A percentile compares a stretch with the other conserved stretches of the same genome.
Evolutionary conservation across 2,888 invertebrate species (phyloP).

Genomic region (Hyppa rectilinea): DNA sequence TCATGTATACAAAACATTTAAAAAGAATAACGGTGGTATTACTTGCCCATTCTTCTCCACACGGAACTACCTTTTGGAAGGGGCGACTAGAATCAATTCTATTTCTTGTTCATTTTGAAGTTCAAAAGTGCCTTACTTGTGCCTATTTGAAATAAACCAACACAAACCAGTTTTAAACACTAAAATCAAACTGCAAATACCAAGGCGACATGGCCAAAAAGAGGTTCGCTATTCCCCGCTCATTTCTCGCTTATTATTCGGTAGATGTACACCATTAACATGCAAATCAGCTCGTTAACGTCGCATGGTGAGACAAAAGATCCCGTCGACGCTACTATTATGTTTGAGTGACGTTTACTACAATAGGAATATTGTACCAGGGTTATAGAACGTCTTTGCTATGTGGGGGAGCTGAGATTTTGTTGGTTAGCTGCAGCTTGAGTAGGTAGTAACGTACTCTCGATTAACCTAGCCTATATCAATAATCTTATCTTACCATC

Average conservation of each 20-base stretch:
- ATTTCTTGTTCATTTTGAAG: too few relatives aligned
- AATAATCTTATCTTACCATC: too few relatives aligned
- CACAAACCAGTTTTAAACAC: slow-evolving; percentile 18
- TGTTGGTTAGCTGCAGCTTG: too few relatives aligned
- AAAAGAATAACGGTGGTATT: too few relatives aligned
- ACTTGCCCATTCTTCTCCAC: too few relatives aligned
- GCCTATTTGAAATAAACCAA: too few relatives aligned
- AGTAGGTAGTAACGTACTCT: too few relatives aligned
- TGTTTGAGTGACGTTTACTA: slow-evolving; percentile 50
- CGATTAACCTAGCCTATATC: too few relatives aligned
- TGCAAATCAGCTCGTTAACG: slow-evolving; percentile 64
- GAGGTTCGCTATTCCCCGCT: slow-evolving; percentile 47
- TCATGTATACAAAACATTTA: too few relatives aligned
- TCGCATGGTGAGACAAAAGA: slow-evolving; percentile 59
- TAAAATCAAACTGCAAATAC: slow-evolving; percentile 39
- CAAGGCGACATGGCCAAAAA: slow-evolving; percentile 43
- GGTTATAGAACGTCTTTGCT: slow-evolving; percentile 17
- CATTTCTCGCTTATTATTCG: slow-evolving; percentile 61
- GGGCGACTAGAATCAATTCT: too few relatives aligned
- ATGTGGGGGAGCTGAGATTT: slow-evolving; percentile 2
- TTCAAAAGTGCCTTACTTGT: too few relatives aligned
- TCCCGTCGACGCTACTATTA: slow-evolving; percentile 26
- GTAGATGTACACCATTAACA: slow-evolving; percentile 60
- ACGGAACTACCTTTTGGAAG: too few relatives aligned
- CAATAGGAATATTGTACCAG: slow-evolving; percentile 52